These are phyloP conservation scores for Drosophila mojavensis DNA, from an alignment of 1,140 invertebrate genomes.

Conservation along the genomic window DNA sequence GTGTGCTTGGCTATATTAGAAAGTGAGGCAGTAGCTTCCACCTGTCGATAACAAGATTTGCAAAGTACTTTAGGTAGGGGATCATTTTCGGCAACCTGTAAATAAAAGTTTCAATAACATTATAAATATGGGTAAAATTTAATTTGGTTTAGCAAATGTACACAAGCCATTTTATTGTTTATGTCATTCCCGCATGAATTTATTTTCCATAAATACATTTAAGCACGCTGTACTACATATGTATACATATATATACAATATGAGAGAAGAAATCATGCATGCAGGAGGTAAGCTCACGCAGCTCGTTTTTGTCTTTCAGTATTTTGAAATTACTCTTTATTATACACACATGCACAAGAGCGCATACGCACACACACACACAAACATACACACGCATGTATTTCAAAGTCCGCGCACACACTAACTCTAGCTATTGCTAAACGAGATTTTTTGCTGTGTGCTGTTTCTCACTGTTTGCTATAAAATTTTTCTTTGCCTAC, in stretches of 20 bases:
- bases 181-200: background rate
- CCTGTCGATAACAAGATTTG: constrained; percentile 78
- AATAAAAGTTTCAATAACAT: background rate
- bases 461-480: constrained; percentile 21
- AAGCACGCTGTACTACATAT: background rate
- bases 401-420: background rate
- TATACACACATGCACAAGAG: background rate
- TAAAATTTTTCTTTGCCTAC: constrained; percentile 52
- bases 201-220: background rate
- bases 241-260: background rate
- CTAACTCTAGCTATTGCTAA: constrained; percentile 9
- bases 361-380: background rate
- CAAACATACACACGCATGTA: background rate
- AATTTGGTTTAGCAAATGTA: too few relatives aligned
- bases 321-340: background rate
- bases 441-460: constrained; percentile 31
- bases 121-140: background rate
- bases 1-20: constrained; percentile 81
- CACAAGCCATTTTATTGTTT: background rate
- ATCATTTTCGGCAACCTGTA: constrained; percentile 71
- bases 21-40: constrained; percentile 76
- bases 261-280: constrained; percentile 1
- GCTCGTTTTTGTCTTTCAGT: constrained; percentile 4
- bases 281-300: constrained; percentile 4
- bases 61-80: constrained; percentile 74